phyloP scores from a whole-genome alignment of 2,888 invertebrate species.

The Drosophila tripunctata region DNA sequence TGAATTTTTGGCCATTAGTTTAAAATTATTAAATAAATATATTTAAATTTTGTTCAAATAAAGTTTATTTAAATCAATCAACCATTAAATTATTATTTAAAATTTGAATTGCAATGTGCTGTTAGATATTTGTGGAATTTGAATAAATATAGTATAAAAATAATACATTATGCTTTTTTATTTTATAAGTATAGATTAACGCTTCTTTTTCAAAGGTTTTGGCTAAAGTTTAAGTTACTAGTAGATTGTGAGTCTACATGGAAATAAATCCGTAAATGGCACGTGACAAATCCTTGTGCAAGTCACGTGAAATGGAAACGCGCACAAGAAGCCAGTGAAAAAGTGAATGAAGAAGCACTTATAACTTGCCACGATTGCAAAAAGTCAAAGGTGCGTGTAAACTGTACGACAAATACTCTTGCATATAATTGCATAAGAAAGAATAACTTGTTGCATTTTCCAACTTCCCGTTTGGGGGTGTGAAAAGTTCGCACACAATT shows the following conservation, averaged over 20 bases:
- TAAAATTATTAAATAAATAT: too few relatives aligned
- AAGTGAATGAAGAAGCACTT: conserved; percentile 16
- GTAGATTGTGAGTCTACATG: conserved; percentile 7
- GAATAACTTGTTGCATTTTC: conserved; percentile 56
- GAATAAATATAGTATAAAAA: too few relatives aligned
- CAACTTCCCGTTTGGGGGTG: not conserved
- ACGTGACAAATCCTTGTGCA: conserved; percentile 56
- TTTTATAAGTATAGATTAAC: too few relatives aligned
- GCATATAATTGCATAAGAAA: conserved; percentile 67
- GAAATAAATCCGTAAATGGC: conserved; percentile 34
- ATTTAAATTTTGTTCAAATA: too few relatives aligned
- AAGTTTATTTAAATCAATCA: too few relatives aligned
- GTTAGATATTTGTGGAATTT: too few relatives aligned
- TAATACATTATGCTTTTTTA: too few relatives aligned
- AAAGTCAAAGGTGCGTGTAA: conserved; percentile 60
- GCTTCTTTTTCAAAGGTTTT: too few relatives aligned
- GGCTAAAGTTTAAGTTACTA: too few relatives aligned
- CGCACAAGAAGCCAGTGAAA: conserved; percentile 22
- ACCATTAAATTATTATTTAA: too few relatives aligned
- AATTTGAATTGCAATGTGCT: too few relatives aligned
- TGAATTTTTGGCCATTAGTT: too few relatives aligned
- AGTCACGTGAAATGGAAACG: conserved; percentile 60
- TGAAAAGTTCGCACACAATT: conserved; percentile 19
- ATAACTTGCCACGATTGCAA: conserved; percentile 34
- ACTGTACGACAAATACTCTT: conserved; percentile 45